A percentile compares a stretch with the other conserved stretches of the same genome.
Conservation (phyloP, 2,797 vertebrate genomes). For the Lepidocolaptes lacrymiger region DNA sequence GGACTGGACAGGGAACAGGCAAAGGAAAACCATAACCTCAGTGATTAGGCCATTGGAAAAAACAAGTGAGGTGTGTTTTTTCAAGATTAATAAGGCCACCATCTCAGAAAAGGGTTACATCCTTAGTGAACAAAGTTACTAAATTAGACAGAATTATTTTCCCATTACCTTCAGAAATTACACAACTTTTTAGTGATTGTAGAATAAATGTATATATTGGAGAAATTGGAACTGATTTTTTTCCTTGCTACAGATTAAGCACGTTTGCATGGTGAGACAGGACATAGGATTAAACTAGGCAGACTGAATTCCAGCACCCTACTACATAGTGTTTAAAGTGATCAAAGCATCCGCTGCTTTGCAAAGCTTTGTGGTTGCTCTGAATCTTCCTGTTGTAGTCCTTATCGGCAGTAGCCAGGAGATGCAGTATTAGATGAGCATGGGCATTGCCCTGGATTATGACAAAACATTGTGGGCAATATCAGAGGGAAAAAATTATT, state of each 20-base stretch:
- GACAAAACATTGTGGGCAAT: rapidly evolving
- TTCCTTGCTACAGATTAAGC: neutral
- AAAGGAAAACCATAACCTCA: neutral
- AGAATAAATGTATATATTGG: neutral
- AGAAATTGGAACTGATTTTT: neutral
- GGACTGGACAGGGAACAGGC: neutral
- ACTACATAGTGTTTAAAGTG: neutral
- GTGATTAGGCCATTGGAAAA: neutral
- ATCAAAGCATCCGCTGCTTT: neutral
- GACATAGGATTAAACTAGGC: neutral
- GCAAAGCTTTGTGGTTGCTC: neutral
- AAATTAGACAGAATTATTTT: neutral
- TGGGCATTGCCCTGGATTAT: neutral
- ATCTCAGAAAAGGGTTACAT: neutral
- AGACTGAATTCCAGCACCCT: neutral
- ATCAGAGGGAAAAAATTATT: neutral
- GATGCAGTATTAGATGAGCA: neutral
- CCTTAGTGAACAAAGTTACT: neutral
- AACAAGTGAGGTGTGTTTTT: neutral
- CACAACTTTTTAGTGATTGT: neutral
- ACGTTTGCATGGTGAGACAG: neutral
- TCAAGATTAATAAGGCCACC: neutral
- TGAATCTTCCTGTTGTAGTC: neutral
- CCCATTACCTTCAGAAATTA: neutral
- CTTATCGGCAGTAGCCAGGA: neutral